Evolutionary conservation across 2,888 invertebrate genomes (phyloP).

Genomic region (Ormyrus rosae): DNA sequence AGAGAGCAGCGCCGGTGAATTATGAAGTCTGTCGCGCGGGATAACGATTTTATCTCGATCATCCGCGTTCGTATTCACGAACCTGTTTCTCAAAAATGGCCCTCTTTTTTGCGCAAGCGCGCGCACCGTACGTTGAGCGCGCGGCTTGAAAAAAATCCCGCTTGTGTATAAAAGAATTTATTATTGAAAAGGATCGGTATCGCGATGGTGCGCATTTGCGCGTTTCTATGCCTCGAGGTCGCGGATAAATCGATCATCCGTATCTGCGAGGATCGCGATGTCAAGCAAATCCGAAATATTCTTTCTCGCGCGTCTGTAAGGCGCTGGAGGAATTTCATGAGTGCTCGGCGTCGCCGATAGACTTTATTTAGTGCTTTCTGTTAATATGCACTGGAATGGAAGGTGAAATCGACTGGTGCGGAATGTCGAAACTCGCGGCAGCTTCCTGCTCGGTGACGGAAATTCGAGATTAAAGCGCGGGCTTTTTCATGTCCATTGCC

Average conservation of each 20-base stretch:
- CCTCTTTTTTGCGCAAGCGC: background rate
- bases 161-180: background rate
- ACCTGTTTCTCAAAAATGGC: constrained; percentile 25
- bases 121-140: no score
- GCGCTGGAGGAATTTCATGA: no score
- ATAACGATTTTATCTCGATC: constrained; percentile 41
- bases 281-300: background rate
- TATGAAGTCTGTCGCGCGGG: constrained; percentile 18
- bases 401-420: no score
- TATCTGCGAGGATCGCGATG: constrained; percentile 7
- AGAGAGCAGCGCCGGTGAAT: constrained; percentile 11
- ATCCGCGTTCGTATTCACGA: constrained; percentile 47
- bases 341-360: no score
- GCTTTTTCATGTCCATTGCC: no score
- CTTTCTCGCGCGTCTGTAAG: no score
- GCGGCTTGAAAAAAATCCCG: no score
- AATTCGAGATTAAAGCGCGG: no score
- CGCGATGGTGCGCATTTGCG: constrained; percentile 1
- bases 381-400: no score
- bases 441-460: no score
- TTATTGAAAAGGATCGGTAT: constrained; percentile 16
- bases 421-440: no score
- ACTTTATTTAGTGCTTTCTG: no score
- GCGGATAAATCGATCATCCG: constrained; percentile 24
- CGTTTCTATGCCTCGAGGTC: constrained; percentile 1